Conservation (phyloP, 2,113 vertebrate genomes). For the Microcebus ravelobensis region DNA sequence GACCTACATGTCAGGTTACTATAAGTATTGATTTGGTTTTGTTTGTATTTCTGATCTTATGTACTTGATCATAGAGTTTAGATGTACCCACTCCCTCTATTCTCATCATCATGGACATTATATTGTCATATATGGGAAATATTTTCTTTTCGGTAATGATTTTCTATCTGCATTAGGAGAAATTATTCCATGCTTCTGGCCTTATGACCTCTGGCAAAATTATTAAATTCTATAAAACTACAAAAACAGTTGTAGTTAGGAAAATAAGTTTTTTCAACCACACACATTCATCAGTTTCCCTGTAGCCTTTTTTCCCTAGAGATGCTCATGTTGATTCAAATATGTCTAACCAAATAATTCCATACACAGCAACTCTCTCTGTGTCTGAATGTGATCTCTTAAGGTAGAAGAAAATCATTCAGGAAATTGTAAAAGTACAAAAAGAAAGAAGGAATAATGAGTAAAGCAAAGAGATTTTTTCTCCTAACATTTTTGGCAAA, state of each 20-base stretch:
- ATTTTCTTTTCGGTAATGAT: background rate
- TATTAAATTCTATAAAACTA: background rate
- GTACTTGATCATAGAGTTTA: background rate
- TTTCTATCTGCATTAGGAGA: background rate
- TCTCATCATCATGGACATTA: background rate
- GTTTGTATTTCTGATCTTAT: background rate
- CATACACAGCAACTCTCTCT: background rate
- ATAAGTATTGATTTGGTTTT: background rate
- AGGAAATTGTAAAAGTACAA: background rate
- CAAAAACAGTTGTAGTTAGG: background rate
- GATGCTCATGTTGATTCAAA: background rate
- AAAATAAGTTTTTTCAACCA: background rate
- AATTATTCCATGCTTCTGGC: background rate
- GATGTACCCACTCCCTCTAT: background rate
- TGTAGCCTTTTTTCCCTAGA: too few species aligned
- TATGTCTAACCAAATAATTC: background rate
- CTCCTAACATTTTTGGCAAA: background rate
- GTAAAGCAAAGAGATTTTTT: background rate
- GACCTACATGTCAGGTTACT: background rate
- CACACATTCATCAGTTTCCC: background rate
- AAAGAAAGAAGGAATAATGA: background rate
- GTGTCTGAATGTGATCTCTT: background rate
- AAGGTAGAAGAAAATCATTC: background rate
- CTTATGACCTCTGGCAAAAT: background rate
- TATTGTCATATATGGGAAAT: background rate